Evolutionary conservation across 2,113 vertebrate species (phyloP), one percentile per base, ranked within the genome.

Genomic region (Gila orcuttii): DNA sequence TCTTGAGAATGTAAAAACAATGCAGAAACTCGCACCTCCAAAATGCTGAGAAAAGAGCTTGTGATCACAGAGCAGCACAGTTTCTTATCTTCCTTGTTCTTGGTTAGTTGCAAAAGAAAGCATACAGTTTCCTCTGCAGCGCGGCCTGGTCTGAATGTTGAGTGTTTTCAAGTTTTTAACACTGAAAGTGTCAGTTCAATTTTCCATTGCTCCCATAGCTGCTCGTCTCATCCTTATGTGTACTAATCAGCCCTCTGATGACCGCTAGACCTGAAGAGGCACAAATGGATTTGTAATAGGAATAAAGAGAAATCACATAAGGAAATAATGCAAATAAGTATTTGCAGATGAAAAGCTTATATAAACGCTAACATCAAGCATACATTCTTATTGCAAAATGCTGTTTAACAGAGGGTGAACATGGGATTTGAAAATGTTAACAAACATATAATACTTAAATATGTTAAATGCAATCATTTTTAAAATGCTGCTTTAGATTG

Each of bases 231-330:
- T 79, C 78, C 8, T 8, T 42, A 74, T 80, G 13, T 62, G n/a
- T 64, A 64, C 13, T 39, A n/a, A 80, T 64, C 78, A 64, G 59
- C 33, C 59, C 59, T 64, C 23, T 64, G 59, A 47, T 80, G 59
- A 47, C 57, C 15, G 7, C 59, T 3, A 28, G 78, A 64, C 59
- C 23, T 28, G 39, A 80, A n/a, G 36, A 59, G 21, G 4, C 4
- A 17, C 23, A 45, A 45, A 28, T 3, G 2, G 2, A 28, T 80
- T 45, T 64, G 39, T 28, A 25, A 23, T 79, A 39, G 21, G 55
- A n/a, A n/a, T 23, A 39, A n/a, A 74, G 1, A 6, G 23, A 74
- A 74, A 23, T 19, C 19, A 39, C 19, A 39, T 13, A 13, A 59
- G 12, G 21, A 23, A 25, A 73, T 6, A 73, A 13, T 73, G 33